phyloP scores from a whole-genome alignment of 2,888 invertebrate genomes.

The Thalpophila matura region DNA sequence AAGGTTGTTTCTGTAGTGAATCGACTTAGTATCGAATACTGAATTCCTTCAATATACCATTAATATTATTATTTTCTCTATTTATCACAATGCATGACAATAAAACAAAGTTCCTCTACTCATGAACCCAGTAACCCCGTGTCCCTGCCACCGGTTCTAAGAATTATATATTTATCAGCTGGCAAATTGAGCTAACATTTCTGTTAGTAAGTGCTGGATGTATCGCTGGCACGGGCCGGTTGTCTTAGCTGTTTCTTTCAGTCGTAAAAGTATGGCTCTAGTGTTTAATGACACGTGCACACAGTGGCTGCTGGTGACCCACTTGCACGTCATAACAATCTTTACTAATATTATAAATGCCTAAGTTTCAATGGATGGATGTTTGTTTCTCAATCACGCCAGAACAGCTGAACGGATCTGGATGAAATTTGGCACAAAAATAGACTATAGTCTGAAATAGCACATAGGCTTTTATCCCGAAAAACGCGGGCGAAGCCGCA shows the following conservation, averaged over 20 bases:
- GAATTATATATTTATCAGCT: slow-evolving; percentile 59
- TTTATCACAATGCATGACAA: background rate
- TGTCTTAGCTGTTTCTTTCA: slow-evolving; percentile 4
- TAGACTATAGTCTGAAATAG: no score
- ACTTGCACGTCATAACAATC: background rate
- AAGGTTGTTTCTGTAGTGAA: no score
- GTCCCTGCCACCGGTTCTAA: slow-evolving; percentile 40
- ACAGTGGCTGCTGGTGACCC: background rate
- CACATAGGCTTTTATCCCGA: background rate
- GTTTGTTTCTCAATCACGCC: no score
- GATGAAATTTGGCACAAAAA: no score
- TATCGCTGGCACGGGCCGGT: background rate
- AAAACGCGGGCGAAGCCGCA: no score
- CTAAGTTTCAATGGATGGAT: no score
- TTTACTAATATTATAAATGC: background rate
- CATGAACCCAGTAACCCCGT: slow-evolving; percentile 1
- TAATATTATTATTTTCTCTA: no score
- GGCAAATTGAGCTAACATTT: slow-evolving; percentile 54
- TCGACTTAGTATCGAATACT: no score
- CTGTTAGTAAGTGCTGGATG: slow-evolving; percentile 34
- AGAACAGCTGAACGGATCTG: no score
- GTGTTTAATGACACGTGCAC: background rate
- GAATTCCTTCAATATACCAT: no score
- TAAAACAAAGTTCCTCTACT: slow-evolving; percentile 8
- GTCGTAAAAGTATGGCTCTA: background rate